Conservation (phyloP, 2,113 vertebrate species). For the Chloroceryle aenea region DNA sequence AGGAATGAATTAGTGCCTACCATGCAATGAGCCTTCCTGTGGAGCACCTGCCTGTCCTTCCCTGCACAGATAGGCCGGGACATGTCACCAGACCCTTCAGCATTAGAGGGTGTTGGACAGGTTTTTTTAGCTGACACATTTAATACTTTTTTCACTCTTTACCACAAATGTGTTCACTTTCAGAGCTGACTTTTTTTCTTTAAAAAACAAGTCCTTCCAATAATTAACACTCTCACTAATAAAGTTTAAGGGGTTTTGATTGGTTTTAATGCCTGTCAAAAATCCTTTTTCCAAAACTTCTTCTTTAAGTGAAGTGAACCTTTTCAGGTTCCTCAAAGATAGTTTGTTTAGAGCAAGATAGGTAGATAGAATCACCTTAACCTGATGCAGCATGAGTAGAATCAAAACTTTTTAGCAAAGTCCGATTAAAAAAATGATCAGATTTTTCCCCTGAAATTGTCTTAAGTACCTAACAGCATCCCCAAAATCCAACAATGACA, state of each 20-base stretch:
- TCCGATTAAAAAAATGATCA: background rate
- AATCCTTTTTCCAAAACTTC: background rate
- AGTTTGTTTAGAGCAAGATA: background rate
- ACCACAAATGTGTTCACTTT: background rate
- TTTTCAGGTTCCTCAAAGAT: background rate
- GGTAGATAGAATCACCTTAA: background rate
- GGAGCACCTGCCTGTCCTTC: background rate
- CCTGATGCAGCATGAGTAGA: background rate
- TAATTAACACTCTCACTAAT: background rate
- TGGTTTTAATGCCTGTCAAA: background rate
- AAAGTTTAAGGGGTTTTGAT: background rate
- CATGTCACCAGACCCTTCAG: rapidly evolving
- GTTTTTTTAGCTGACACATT: background rate
- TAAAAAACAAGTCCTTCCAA: background rate
- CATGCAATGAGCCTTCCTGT: background rate
- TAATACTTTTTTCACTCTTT: background rate
- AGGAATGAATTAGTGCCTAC: background rate
- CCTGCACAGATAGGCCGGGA: rapidly evolving
- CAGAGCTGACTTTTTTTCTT: background rate
- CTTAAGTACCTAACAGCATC: background rate
- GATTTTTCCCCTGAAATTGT: background rate
- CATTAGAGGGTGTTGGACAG: background rate
- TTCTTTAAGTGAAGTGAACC: background rate
- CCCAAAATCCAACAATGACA: background rate
- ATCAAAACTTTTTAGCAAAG: background rate